Evolutionary conservation across 30 jellyfish, hydroid and myxozoan species (phyloP), one percentile per base, ranked within the genome.

Genomic region (Sanderia malayensis): DNA sequence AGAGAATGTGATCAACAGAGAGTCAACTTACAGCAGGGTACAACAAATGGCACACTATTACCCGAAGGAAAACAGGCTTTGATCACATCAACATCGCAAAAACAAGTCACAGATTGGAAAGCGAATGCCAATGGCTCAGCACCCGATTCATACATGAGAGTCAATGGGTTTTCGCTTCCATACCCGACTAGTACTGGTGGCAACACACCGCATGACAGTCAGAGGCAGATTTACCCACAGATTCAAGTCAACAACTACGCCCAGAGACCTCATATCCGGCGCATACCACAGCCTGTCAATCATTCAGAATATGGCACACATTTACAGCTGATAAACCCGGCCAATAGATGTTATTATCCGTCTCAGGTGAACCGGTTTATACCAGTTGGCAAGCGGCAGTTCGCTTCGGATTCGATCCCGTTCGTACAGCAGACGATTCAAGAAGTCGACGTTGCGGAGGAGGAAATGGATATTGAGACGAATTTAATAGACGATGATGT

Each of bases 361-460:
- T 62, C 83, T 18, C 87, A 76, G 33, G 76, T 45, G 0, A 73
- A 76, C 31, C n/a, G 95, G 49, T 85, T 49, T 55, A 68, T 85
- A 71, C 90, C 95, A 55, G 74, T 70, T 27, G 57, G 87, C 55
- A 85, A 70, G 71, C 83, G 87, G 19, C 87, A 85, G 20, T 74
- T 65, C 41, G 59, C 60, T 1, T 64, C 72, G 3, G 95, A 82
- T 46, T 81, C 79, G 37, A 37, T 72, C 25, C 84, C 94, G 71
- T 82, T 82, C 70, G 45, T 74, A 31, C 95, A 85, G 70, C 95
- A 85, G 49, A 85, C 95, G 21, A 85, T 85, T 21, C 95, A 85
- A 59, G 95, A 85, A 47, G 87, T 85, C 0, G 95, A 85, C 27
- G 84, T 70, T 31, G 58, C 83, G 41, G 95, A 85, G 74, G 95